phyloP scores from a whole-genome alignment of 2,113 vertebrate genomes.

The Bucco capensis region DNA sequence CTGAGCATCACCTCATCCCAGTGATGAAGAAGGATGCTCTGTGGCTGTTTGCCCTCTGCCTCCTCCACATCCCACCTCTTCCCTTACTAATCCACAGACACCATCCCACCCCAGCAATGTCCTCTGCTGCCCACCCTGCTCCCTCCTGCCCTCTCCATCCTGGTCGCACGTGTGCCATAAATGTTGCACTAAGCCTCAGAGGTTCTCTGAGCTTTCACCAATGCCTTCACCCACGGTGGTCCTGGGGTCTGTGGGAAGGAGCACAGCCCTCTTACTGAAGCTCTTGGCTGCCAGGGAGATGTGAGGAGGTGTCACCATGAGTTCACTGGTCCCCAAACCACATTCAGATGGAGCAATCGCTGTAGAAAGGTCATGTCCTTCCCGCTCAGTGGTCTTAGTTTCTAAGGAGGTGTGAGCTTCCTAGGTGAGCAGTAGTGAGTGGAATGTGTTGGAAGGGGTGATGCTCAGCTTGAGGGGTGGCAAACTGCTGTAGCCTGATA shows the following conservation, averaged over 20 bases:
- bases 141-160: background rate
- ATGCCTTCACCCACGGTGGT: background rate
- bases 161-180: background rate
- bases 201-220: background rate
- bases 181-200: background rate
- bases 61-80: background rate
- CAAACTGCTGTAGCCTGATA: background rate
- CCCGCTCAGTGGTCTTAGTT: background rate
- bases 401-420: background rate
- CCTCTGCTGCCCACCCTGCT: background rate
- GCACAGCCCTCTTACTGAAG: rapidly evolving
- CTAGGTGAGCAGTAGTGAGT: background rate
- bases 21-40: background rate
- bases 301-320: background rate
- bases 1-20: background rate
- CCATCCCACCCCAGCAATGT: background rate
- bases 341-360: rapidly evolving
- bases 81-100: rapidly evolving
- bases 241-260: background rate
- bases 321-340: background rate
- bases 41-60: background rate
- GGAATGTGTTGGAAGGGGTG: background rate
- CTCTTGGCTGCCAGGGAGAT: background rate
- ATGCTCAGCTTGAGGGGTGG: rapidly evolving
- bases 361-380: background rate